Base-by-base conservation (phyloP, 2,888 invertebrate species). In the Drosophila melanosoma region DNA sequence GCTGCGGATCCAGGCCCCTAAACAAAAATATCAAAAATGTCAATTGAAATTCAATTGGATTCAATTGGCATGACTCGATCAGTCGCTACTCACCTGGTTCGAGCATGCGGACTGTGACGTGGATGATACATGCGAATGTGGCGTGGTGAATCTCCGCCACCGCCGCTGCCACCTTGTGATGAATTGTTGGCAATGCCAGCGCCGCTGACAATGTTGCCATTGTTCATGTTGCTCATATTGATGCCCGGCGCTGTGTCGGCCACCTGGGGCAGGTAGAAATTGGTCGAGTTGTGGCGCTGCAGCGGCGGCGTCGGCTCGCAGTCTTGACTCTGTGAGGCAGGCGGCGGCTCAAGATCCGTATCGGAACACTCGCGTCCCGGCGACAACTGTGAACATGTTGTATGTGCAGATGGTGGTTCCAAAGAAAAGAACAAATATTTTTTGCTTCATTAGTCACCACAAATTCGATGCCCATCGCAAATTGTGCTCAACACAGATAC, bases 221-320 rank as follows among this genome's bases (percentile, higher is more conserved):
- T 88, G 42, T 57, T 76, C 45, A 72, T 60, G 51, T 23, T 81
- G 66, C 56, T 60, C 61, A 82, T 73, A 23, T 42, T 78, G 15
- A 77, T 65, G 40, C 80, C 83, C 32, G 69, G 62, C 69, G 74
- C 77, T 29, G 74, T 74, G 49, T 90, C 90, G 71, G 92, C 94
- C 85, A 95, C 94, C 70, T 96, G 95, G 71, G 97, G 97, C 92
- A 97, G 95, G 94, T 97, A 98, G 94, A 98, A 96, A 94, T 97
- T 98, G 87, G 95, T 96, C 69, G 97, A 97, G 89, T 97, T 97
- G 90, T 96, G 96, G 84, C 98, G 95, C 93, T 97, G 97, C 81
- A 97, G 93, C 65, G 97, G 97, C 56, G 98, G 98, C 83, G 98
- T 98, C 11, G 98, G 97, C 93, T 98, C 98, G 94, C 98, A 98